These are phyloP conservation scores for Phrynosoma platyrhinos DNA, from an alignment of 2,113 vertebrate genomes.

Conservation along the genomic window DNA sequence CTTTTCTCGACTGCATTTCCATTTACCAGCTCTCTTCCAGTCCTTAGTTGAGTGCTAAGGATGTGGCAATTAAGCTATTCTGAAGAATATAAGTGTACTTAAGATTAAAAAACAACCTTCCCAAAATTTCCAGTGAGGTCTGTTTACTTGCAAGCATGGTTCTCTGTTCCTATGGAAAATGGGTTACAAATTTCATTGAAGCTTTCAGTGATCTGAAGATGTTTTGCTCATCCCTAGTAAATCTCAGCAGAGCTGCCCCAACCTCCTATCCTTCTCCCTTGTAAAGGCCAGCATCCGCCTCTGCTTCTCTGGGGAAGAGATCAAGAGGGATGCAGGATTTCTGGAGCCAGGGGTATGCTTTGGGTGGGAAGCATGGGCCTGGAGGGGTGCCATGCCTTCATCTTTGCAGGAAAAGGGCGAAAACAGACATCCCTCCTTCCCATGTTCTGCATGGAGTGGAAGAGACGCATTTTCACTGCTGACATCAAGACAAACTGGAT, in stretches of 20 bases:
- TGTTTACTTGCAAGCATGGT: not conserved
- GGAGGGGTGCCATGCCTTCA: too few species aligned
- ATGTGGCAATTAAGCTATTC: too few species aligned
- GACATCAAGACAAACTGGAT: too few species aligned
- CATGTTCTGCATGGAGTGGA: not conserved
- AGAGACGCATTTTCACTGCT: not conserved
- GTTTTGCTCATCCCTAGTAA: not conserved
- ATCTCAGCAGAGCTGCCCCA: rapidly evolving
- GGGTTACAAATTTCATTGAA: not conserved
- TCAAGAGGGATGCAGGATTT: rapidly evolving
- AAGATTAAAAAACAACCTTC: too few species aligned
- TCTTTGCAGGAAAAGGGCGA: not conserved
- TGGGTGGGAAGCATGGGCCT: too few species aligned
- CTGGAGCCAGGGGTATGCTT: not conserved
- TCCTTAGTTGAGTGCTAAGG: too few species aligned
- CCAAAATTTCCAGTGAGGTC: not conserved
- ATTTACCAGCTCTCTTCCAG: too few species aligned
- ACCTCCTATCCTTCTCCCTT: not conserved
- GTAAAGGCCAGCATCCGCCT: slow-evolving; percentile 7
- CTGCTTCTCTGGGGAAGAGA: slow-evolving; percentile 8
- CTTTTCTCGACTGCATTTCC: too few species aligned
- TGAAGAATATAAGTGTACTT: not conserved
- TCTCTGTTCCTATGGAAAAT: not conserved
- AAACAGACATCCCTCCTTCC: not conserved
- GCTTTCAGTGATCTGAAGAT: not conserved